phyloP scores from a whole-genome alignment of 2,797 vertebrate species.

The Cyprinella venusta region DNA sequence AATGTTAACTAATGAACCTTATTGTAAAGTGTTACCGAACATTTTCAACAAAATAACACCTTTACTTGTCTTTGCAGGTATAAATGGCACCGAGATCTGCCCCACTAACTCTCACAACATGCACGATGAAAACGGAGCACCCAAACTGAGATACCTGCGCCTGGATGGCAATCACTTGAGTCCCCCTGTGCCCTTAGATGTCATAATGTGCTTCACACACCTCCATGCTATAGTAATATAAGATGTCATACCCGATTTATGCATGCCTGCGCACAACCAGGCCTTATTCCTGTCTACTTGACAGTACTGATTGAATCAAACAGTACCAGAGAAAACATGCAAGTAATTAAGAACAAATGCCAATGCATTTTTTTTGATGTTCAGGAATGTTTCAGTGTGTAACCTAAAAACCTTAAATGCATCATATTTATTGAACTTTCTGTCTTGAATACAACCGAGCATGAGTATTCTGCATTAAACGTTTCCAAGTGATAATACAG shows the following conservation, averaged over 20 bases:
- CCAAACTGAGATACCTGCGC: constrained; percentile 91
- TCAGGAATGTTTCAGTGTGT: constrained; percentile 53
- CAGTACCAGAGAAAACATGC: constrained; percentile 46
- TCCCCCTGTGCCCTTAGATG: constrained; percentile 89
- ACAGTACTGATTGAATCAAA: constrained; percentile 59
- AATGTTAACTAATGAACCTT: too few species aligned
- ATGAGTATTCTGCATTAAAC: constrained; percentile 62
- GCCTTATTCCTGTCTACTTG: constrained; percentile 60
- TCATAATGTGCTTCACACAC: constrained; percentile 96
- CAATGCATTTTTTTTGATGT: constrained; percentile 27
- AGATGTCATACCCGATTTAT: constrained; percentile 29
- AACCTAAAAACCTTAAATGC: constrained; percentile 50
- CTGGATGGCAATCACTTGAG: constrained; percentile 93
- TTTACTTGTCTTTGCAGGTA: constrained; percentile 74
- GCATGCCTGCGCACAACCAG: constrained; percentile 44
- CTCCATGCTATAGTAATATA: constrained; percentile 92
- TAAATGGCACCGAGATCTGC: constrained; percentile 94
- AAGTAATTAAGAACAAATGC: constrained; percentile 28
- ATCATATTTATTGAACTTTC: constrained; percentile 57
- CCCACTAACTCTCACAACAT: constrained; percentile 73
- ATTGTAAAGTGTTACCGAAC: not conserved
- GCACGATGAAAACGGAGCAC: constrained; percentile 71
- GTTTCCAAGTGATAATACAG: constrained; percentile 64
- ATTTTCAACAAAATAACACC: not conserved
- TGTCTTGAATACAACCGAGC: constrained; percentile 50